These are phyloP conservation scores for Noctuana brunneofusca DNA, from an alignment of 2,888 invertebrate species.

Conservation along the genomic window DNA sequence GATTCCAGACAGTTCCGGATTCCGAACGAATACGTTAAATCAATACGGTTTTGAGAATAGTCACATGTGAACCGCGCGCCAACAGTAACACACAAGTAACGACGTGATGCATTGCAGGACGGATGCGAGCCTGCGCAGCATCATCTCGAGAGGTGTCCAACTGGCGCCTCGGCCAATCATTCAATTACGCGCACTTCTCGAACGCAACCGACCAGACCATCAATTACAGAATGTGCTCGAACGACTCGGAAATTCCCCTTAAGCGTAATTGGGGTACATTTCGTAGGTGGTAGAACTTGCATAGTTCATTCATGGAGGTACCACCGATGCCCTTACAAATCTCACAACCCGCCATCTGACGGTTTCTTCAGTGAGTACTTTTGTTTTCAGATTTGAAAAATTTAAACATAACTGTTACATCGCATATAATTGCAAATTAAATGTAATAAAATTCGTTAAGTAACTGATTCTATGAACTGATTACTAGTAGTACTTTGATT, in stretches of 20 bases:
- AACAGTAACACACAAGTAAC: conserved; percentile 47
- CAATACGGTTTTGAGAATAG: background rate
- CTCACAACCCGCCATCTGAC: too few relatives aligned
- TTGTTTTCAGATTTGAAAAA: too few relatives aligned
- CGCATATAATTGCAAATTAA: too few relatives aligned
- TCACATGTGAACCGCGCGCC: conserved; percentile 2
- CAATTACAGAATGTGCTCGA: conserved; percentile 59
- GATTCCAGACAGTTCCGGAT: too few relatives aligned
- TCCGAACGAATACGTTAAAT: background rate
- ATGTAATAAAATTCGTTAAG: too few relatives aligned
- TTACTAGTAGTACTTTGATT: too few relatives aligned
- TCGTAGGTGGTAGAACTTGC: too few relatives aligned
- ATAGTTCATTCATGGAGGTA: too few relatives aligned
- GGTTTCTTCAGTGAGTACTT: too few relatives aligned
- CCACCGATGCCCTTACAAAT: too few relatives aligned
- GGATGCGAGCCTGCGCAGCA: conserved; percentile 62
- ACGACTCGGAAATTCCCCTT: conserved; percentile 42
- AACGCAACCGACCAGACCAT: conserved; percentile 43
- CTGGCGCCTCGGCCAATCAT: conserved; percentile 74
- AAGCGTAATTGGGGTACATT: conserved; percentile 17
- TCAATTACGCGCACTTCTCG: conserved; percentile 63
- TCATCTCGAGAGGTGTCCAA: conserved; percentile 69
- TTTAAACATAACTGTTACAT: too few relatives aligned
- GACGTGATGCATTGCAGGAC: conserved; percentile 57
- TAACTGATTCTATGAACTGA: too few relatives aligned